Evolutionary conservation across 2,888 invertebrate genomes (phyloP), one percentile per base, ranked within the genome.

Genomic region (Pseudococcus jackbeardsleyi): DNA sequence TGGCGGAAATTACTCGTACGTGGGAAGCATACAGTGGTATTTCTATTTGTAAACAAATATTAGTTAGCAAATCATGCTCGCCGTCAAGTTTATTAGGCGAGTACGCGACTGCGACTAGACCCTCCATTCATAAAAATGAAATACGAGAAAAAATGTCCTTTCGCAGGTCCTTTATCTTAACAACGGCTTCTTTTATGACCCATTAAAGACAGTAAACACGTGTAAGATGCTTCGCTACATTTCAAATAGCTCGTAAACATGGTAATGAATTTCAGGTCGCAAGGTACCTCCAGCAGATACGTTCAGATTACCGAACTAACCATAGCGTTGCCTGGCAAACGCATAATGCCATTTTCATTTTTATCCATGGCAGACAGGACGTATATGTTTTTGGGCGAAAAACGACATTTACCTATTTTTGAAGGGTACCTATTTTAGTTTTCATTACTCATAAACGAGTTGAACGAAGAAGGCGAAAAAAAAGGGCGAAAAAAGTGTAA

Each of bases 181-280:
- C 85, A 85, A 85, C 85, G 64, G 85, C 64, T 59, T 64, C 64
- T 85, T 85, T 85, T 85, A 85, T 85, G 85, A 85, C 59, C 85
- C 85, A 85, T 85, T 85, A 85, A 85, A 85, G 85, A 42, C 59
- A 64, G 85, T 85, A 85, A 85, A 85, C 85, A 85, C 85, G 64
- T 85, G 85, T 85, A 85, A 39, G 85, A 64, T 64, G n/a, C 85
- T 85, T 64, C 39, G 26, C 64, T 33, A 85, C 85, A 85, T 85
- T 85, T 85, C 85, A 64, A 85, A 59, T 42, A 85, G 85, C 39
- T 59, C 85, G 85, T 85, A 85, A 85, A 85, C 85, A 85, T 54
- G 85, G 39, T 85, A 64, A 85, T 85, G 85, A 85, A 85, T 85
- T 85, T 85, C 59, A 82, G 79, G 79, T 82, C 79, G 22, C 79